These are phyloP conservation scores for Tromatobia lineatoria DNA, from an alignment of 2,888 invertebrate species.

Conservation along the genomic window DNA sequence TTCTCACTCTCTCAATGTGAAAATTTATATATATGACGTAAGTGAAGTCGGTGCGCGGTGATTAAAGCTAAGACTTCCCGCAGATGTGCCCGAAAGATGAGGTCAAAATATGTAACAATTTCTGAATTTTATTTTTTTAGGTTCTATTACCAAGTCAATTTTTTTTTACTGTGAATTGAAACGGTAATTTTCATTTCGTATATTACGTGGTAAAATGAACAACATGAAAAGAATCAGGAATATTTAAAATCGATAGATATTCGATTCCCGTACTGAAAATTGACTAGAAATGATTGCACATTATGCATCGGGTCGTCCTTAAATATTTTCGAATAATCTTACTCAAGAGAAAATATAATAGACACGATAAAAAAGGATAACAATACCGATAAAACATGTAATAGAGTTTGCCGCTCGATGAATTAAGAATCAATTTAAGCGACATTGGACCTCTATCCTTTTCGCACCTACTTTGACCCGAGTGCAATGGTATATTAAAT, in stretches of 20 bases:
- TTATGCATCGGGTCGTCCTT: constrained; percentile 11
- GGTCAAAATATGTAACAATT: no score
- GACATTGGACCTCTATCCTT: constrained; percentile 2
- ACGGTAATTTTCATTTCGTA: no score
- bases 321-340: constrained; percentile 24
- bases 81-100: no score
- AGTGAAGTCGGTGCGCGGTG: constrained; percentile 43
- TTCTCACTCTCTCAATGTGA: constrained; percentile 8
- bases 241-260: no score
- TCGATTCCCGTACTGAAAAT: neutral
- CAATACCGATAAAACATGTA: constrained; percentile 5
- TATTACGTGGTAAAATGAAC: no score
- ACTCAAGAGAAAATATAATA: neutral
- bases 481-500: constrained; percentile 7
- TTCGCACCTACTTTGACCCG: constrained; percentile 1
- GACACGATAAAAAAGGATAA: neutral
- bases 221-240: no score
- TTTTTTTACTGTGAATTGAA: no score
- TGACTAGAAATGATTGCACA: neutral
- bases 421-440: constrained; percentile 31
- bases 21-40: constrained; percentile 43
- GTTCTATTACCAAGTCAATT: no score
- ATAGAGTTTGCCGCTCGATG: constrained; percentile 11
- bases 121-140: neutral
- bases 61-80: constrained; percentile 33